Evolutionary conservation across 1,140 invertebrate genomes (phyloP), one percentile per base, ranked within the genome.

Genomic region (Lineus longissimus): DNA sequence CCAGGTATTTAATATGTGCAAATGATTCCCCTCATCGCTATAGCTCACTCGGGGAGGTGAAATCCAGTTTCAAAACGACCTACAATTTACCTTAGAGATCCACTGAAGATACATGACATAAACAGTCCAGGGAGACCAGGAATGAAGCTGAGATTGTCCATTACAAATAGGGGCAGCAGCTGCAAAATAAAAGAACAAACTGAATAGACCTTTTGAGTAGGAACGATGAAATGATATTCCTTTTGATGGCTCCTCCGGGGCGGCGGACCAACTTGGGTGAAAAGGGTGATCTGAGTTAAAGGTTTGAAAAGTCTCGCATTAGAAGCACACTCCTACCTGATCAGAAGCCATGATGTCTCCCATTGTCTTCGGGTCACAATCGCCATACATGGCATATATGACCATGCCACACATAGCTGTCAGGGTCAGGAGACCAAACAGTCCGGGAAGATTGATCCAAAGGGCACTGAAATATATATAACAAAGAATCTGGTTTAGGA

Each of bases 91-190:
- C 33, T 36, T 15, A 95, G 83, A 0, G 91, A 88, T 1, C 91
- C 92, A 72, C 89, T 91, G 69, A 93, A 92, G 43, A 94, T 88
- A 51, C 91, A 91, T 2, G 92, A 90, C 0, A 94, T 91, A 75
- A 97, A 95, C 64, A 97, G 87, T 7, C 94, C 93, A 0, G 91
- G 88, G 11, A 95, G 77, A 0, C 91, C 91, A 11, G 85, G 86
- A 4, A 88, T 77, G 27, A 86, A 63, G 69, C 90, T 89, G 80
- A 94, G 86, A 11, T 86, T 85, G 64, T 91, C 87, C 81, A 94
- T 91, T 2, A 94, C 91, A 74, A 89, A 94, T 13, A 90, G 80
- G 6, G 91, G 92, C 74, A 93, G 83, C n/a, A 94, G 76, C 81
- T 94, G 87, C 29, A 70, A 70, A 65, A 64, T 4, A 27, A 4